Evolutionary conservation across 2,888 invertebrate genomes (phyloP).

Genomic region (Phyllotreta cruciferae): DNA sequence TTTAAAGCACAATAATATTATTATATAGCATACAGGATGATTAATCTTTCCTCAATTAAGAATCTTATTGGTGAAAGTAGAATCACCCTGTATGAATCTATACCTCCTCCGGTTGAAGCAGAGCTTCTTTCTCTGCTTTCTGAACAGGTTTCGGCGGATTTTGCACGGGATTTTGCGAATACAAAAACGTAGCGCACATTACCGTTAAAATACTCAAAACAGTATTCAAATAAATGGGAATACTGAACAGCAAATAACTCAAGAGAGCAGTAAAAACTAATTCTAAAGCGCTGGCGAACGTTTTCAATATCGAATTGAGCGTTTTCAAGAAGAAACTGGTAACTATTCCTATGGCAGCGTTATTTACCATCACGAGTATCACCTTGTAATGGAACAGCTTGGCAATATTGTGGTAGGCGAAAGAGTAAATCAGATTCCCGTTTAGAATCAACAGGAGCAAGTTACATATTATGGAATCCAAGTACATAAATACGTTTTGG

Average conservation of each 20-base stretch:
- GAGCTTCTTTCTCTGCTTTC: slow-evolving; percentile 28
- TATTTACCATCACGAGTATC: slow-evolving; percentile 84
- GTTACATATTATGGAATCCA: slow-evolving; percentile 94
- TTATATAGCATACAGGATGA: too few relatives aligned
- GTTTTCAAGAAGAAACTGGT: slow-evolving; percentile 93
- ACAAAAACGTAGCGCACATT: slow-evolving; percentile 82
- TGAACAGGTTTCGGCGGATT: slow-evolving; percentile 57
- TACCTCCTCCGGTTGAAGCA: slow-evolving; percentile 36
- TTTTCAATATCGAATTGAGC: slow-evolving; percentile 93
- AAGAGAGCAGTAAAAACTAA: slow-evolving; percentile 88
- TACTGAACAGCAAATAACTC: slow-evolving; percentile 84
- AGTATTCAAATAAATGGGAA: slow-evolving; percentile 84
- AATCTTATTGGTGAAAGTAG: too few relatives aligned
- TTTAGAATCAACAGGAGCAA: slow-evolving; percentile 72
- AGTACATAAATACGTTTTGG: slow-evolving; percentile 95
- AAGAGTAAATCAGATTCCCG: slow-evolving; percentile 70
- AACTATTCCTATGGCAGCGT: slow-evolving; percentile 89
- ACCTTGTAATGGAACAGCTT: slow-evolving; percentile 74
- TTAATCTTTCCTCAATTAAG: too few relatives aligned
- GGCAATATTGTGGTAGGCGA: slow-evolving; percentile 64
- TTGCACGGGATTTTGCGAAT: slow-evolving; percentile 87
- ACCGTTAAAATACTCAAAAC: slow-evolving; percentile 82
- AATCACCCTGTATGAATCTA: slow-evolving; percentile 11
- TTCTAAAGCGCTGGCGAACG: slow-evolving; percentile 93
- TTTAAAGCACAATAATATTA: too few relatives aligned